Conservation (phyloP, 2,113 vertebrate genomes). For the Vidua chalybeata region DNA sequence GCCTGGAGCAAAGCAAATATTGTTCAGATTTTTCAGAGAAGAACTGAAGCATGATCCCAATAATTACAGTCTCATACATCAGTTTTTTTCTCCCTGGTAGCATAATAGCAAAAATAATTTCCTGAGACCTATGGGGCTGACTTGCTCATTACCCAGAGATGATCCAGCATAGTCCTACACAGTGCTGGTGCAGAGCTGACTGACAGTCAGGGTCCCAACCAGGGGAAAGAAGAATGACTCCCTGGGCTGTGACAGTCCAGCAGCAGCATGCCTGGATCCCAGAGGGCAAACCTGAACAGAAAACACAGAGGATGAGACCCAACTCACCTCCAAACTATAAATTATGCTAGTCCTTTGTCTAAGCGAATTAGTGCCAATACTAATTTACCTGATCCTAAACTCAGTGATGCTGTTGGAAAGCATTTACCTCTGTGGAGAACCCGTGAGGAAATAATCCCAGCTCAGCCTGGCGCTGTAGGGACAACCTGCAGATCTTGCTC, state of each 20-base stretch:
- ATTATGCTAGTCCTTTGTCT: not conserved
- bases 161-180: not conserved
- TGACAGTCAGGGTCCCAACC: not conserved
- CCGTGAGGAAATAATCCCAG: not conserved
- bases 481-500: accelerated
- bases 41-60: not conserved
- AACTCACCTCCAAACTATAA: not conserved
- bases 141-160: not conserved
- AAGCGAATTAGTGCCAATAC: not conserved
- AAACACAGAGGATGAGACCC: not conserved
- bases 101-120: not conserved
- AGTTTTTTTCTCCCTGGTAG: constrained; percentile 16
- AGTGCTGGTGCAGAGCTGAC: not conserved
- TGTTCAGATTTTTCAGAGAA: constrained; percentile 30
- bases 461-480: accelerated
- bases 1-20: constrained; percentile 60
- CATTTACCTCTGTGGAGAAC: not conserved
- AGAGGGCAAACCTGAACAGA: not conserved
- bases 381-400: not conserved
- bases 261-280: not conserved
- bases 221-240: not conserved
- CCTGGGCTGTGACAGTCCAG: not conserved
- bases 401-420: not conserved
- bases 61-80: constrained; percentile 23
- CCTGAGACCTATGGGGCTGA: not conserved